These are phyloP conservation scores for Sebastes taczanowskii DNA, from an alignment of 2,797 vertebrate species.

Conservation along the genomic window DNA sequence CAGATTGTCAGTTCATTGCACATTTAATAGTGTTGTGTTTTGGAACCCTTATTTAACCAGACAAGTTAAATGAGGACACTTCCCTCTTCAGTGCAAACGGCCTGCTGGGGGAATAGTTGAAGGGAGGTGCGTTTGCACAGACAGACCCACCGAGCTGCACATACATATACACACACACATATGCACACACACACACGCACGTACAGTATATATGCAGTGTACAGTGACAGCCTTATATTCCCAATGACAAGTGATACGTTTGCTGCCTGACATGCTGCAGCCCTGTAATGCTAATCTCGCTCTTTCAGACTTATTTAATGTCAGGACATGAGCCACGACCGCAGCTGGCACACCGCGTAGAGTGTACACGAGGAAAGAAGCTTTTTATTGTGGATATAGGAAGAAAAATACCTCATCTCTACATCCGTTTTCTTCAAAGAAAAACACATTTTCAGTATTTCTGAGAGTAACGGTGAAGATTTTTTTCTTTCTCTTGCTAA, in stretches of 20 bases:
- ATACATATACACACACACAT: background rate
- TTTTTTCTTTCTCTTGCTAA: background rate
- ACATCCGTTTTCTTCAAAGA: background rate
- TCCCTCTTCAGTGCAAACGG: background rate
- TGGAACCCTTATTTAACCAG: conserved; percentile 3
- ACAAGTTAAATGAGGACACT: conserved; percentile 15
- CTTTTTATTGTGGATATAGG: background rate
- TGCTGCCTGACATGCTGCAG: conserved; percentile 9
- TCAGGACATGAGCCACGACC: conserved; percentile 9
- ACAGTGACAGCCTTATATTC: conserved; percentile 34
- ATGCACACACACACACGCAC: background rate
- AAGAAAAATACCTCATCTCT: background rate
- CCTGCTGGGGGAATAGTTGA: background rate
- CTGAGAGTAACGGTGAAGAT: background rate
- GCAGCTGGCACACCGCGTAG: background rate
- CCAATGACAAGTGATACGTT: conserved; percentile 51
- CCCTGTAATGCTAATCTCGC: conserved; percentile 48
- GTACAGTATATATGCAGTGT: background rate
- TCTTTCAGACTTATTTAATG: conserved; percentile 30
- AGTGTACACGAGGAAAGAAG: background rate
- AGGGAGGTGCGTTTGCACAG: conserved; percentile 4
- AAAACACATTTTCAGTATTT: background rate
- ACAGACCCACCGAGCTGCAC: background rate
- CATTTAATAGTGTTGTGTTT: background rate
- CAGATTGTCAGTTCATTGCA: background rate